These are phyloP conservation scores for Ecdyonurus torrentis DNA, from an alignment of 2,888 invertebrate genomes.

Conservation along the genomic window DNA sequence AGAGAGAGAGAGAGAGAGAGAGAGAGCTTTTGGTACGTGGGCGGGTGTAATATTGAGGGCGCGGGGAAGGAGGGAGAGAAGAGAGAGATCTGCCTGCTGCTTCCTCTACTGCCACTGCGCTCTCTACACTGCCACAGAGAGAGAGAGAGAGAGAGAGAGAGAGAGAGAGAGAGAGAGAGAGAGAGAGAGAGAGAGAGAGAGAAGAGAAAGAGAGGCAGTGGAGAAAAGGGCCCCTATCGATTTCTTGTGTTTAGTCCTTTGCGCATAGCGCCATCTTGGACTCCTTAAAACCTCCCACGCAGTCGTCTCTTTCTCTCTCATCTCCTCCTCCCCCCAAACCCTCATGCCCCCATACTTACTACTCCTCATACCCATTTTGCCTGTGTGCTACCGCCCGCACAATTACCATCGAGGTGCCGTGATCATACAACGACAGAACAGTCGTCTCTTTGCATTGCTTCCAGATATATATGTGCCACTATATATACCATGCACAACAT, in stretches of 20 bases:
- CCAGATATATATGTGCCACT: too few relatives aligned
- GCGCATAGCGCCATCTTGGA: constrained; percentile 2
- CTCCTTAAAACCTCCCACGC: constrained; percentile 1
- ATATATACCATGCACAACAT: too few relatives aligned
- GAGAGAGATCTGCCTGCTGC: background rate
- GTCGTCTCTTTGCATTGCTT: too few relatives aligned
- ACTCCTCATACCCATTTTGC: too few relatives aligned
- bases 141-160: background rate
- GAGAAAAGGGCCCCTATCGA: background rate
- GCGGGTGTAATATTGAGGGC: too few relatives aligned
- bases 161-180: too few relatives aligned
- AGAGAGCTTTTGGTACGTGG: too few relatives aligned
- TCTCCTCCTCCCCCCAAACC: background rate
- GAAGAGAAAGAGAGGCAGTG: background rate
- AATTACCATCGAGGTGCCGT: background rate
- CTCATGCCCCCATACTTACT: too few relatives aligned
- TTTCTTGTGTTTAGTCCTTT: constrained; percentile 1
- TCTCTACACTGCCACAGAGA: too few relatives aligned
- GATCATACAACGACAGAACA: too few relatives aligned
- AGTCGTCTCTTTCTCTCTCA: background rate
- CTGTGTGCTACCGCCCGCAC: background rate
- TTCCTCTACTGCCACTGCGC: too few relatives aligned
- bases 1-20: too few relatives aligned
- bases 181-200: background rate
- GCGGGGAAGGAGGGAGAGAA: background rate